These are phyloP conservation scores for Vesta saturnalis DNA, from an alignment of 2,888 invertebrate genomes.

Conservation along the genomic window DNA sequence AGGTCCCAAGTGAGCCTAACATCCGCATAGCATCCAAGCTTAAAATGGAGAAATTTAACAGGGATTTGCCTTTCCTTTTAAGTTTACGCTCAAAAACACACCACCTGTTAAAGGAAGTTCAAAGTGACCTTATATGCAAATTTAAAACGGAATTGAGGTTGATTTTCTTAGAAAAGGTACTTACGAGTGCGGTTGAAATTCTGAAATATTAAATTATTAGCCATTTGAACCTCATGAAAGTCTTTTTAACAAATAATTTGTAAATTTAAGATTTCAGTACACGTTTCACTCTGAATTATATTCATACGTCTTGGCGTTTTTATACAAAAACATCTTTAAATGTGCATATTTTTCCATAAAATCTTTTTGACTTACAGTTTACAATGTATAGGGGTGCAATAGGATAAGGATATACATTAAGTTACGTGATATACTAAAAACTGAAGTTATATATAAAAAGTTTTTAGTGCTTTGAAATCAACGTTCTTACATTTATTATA, in stretches of 20 bases:
- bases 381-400: background rate
- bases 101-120: constrained; percentile 38
- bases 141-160: constrained; percentile 29
- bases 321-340: constrained; percentile 1
- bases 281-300: background rate
- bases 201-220: constrained; percentile 9
- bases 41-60: constrained; percentile 47
- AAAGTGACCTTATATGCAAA: constrained; percentile 38
- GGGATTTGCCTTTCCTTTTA: constrained; percentile 47
- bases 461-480: constrained; percentile 3
- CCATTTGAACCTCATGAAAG: background rate
- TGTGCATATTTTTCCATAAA: constrained; percentile 10
- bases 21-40: constrained; percentile 35
- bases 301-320: background rate
- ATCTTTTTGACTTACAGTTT: background rate
- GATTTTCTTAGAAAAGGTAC: constrained; percentile 11
- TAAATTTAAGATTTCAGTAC: constrained; percentile 1
- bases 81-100: constrained; percentile 40
- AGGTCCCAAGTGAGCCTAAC: constrained; percentile 24
- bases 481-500: background rate
- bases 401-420: background rate
- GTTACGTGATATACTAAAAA: background rate
- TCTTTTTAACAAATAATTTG: background rate
- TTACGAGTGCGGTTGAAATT: constrained; percentile 4
- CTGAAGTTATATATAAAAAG: constrained; percentile 11